Conservation (phyloP, 2,113 vertebrate species). For the Falcunculus frontatus region DNA sequence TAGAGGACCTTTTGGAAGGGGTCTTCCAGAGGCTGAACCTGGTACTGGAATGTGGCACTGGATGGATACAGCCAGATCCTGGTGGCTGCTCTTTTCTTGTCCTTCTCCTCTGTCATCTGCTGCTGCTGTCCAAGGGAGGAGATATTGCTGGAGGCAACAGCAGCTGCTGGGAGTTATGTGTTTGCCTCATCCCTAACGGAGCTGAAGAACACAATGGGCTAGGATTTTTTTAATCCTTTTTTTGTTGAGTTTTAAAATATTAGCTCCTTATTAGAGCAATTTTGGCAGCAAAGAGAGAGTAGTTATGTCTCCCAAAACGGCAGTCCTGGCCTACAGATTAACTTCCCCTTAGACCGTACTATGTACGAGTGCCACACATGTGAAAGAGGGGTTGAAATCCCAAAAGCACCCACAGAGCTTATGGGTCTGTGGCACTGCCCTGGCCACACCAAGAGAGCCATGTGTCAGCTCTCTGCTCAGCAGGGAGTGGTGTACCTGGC, state of each 20-base stretch:
- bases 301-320: background rate
- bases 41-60: background rate
- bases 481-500: accelerated
- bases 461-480: accelerated
- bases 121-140: background rate
- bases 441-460: accelerated
- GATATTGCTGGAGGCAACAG: background rate
- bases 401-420: background rate
- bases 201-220: background rate
- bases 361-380: background rate
- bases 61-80: background rate
- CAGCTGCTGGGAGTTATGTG: slow-evolving; percentile 33
- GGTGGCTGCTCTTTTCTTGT: background rate
- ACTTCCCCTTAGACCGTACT: background rate
- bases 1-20: background rate
- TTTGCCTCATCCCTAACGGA: background rate
- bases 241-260: background rate
- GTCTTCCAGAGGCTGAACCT: background rate
- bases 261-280: background rate
- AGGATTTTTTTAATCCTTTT: background rate
- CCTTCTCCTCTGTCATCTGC: background rate
- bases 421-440: background rate
- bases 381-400: background rate
- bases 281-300: background rate
- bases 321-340: background rate